Percentiles rank a stretch among this genome's conserved stretches.
These are phyloP conservation scores for Ophthalmolycus amberensis DNA, from an alignment of 2,113 vertebrate genomes.

Conservation along the genomic window DNA sequence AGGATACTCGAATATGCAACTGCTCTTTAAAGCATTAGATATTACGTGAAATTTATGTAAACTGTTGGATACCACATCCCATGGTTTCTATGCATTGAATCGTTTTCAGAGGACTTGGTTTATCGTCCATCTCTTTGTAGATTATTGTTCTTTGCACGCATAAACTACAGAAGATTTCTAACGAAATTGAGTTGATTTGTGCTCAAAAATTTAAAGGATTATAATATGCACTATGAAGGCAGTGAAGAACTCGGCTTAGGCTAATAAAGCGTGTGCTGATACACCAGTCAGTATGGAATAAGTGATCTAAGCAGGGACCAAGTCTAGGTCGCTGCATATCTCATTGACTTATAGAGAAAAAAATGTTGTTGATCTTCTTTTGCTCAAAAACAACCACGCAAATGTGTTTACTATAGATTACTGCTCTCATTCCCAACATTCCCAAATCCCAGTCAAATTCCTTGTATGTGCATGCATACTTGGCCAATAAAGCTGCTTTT, in stretches of 20 bases:
- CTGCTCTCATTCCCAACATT: conserved; percentile 20
- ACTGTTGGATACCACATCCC: conserved; percentile 23
- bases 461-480: too few relatives aligned
- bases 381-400: background rate
- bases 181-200: background rate
- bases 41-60: conserved; percentile 17
- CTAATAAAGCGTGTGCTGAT: background rate
- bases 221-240: background rate
- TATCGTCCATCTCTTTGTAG: background rate
- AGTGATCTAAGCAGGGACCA: background rate
- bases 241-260: background rate
- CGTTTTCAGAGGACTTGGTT: background rate
- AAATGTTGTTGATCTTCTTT: background rate
- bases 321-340: background rate
- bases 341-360: background rate
- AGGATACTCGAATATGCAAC: conserved; percentile 45
- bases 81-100: conserved; percentile 38
- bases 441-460: too few relatives aligned
- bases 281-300: background rate
- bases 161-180: background rate
- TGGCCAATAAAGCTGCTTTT: too few relatives aligned
- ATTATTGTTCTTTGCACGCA: background rate
- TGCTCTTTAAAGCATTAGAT: conserved; percentile 8
- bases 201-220: background rate
- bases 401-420: background rate